Base-by-base conservation (phyloP, 2,888 invertebrate genomes). In the Lochmaea crataegi region DNA sequence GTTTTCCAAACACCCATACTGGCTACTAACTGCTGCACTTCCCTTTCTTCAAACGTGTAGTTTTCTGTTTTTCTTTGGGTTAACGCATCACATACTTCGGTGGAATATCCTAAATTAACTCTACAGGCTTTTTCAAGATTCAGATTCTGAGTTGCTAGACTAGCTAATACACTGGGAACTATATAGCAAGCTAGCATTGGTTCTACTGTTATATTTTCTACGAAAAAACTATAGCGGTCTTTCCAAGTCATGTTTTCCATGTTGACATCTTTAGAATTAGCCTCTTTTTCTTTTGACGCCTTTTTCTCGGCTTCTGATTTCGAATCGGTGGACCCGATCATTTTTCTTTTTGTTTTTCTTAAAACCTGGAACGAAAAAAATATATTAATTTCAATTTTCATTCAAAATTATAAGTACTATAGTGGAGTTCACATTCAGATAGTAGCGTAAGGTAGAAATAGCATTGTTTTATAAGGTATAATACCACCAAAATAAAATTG, bases 1-100 rank as follows among this genome's bases (percentile, higher is more conserved):
- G 95, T 94, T 84, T 95, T 95, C 95, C 95, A 95, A 22, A 94
- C 93, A 70, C 94, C 92, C 89, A 95, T 94, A 5, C 92, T 91
- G 0, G 95, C 95, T 1, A 94, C 94, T 79, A 94, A 86, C 75
- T 91, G 91, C 84, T 94, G 94, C 0, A 94, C 92, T 65, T 89
- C 88, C 12, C 89, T 84, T 81, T 93, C 93, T 84, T 93, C 90
- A 63, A 85, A 81, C 2, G 90, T 88, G 80, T 91, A 92, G 77
- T 89, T 89, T 7, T 90, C 90, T 22, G 94, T 95, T 79, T 94
- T 90, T 82, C 95, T 89, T 68, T 90, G 89, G 1, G 94, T 92
- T 51, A 96, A 86, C 0, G 95, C 94, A 81, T 93, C 92, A 85
- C 96, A 96, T 3, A 95, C 90, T 77, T 91, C 90, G 71, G 91